Evolutionary conservation across 2,888 invertebrate genomes (phyloP), one percentile per base, ranked within the genome.

Genomic region (Branchinecta sandiegonensis): DNA sequence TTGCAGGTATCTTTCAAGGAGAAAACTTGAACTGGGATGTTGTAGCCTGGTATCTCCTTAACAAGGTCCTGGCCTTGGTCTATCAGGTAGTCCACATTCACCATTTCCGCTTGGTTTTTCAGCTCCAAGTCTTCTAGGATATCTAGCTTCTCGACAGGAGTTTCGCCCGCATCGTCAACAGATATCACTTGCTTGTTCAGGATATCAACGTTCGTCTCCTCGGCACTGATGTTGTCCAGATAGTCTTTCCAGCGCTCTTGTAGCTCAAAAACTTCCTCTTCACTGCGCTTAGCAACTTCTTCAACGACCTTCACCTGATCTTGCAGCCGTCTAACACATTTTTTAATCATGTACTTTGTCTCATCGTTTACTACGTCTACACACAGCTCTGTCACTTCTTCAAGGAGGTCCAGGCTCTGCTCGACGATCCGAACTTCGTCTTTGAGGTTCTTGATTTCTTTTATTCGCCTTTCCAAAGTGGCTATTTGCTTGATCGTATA

Each of bases 361-460:
- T 78, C 78, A 71, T 80, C 79, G 70, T 78, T 79, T 70, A 79
- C 79, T 11, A 81, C 78, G 64, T 81, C 79, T 6, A 79, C 77
- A 17, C 71, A 71, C 67, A 70, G 64, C 48, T 74, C 69, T n/a
- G 71, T 71, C 47, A 73, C 90, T 72, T 86, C 84, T 76, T 90
- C 89, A 3, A 92, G 81, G 48, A 88, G 80, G 65, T 83, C 81
- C 0, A 91, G 77, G 75, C 89, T 89, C 70, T 89, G 88, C 71
- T 85, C 84, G 0, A 87, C 83, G 47, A 73, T 71, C 37, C 66
- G 48, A 1, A 74, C 65, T 69, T 74, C 74, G 13, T 69, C 71
- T 23, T 71, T 69, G 10, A 73, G 68, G 13, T 67, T 50, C 13
- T 71, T 69, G 12, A 23, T 63, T 70, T 68, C 68, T 71, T 73